phyloP scores from a whole-genome alignment of 2,888 invertebrate species.

The Tetramorium bicarinatum region DNA sequence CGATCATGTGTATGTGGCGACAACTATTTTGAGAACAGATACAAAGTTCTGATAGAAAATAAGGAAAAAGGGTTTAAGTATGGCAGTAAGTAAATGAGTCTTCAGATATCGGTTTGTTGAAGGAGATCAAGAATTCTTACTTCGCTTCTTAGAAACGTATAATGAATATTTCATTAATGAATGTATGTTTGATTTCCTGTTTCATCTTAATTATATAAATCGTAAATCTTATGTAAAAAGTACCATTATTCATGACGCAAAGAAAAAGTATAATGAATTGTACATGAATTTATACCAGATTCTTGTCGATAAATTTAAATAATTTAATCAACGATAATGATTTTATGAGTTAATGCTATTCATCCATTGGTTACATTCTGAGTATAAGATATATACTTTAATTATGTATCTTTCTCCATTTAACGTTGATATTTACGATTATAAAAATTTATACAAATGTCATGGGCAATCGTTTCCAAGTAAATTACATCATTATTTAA shows the following conservation, averaged over 20 bases:
- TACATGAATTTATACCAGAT: not conserved
- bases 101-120: slow-evolving; percentile 24
- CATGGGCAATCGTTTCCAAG: not conserved
- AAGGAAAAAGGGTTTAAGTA: slow-evolving; percentile 29
- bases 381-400: not conserved
- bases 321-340: slow-evolving; percentile 9
- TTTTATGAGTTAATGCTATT: slow-evolving; percentile 4
- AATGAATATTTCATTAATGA: not conserved
- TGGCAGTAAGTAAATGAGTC: slow-evolving; percentile 20
- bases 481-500: slow-evolving; percentile 20
- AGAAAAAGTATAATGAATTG: not conserved
- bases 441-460: not conserved
- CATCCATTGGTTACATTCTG: not conserved
- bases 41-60: slow-evolving; percentile 5
- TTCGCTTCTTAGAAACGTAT: not conserved
- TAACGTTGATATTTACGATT: slow-evolving; percentile 4
- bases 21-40: slow-evolving; percentile 45
- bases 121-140: slow-evolving; percentile 30
- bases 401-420: not conserved
- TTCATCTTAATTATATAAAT: not conserved
- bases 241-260: not conserved
- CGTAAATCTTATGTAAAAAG: not conserved
- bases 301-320: not conserved
- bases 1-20: slow-evolving; percentile 40
- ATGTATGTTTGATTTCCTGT: not conserved